A percentile compares a stretch with the other conserved stretches of the same genome.
These are phyloP conservation scores for Tympanuchus pallidicinctus DNA, from an alignment of 2,113 vertebrate species.

Conservation along the genomic window DNA sequence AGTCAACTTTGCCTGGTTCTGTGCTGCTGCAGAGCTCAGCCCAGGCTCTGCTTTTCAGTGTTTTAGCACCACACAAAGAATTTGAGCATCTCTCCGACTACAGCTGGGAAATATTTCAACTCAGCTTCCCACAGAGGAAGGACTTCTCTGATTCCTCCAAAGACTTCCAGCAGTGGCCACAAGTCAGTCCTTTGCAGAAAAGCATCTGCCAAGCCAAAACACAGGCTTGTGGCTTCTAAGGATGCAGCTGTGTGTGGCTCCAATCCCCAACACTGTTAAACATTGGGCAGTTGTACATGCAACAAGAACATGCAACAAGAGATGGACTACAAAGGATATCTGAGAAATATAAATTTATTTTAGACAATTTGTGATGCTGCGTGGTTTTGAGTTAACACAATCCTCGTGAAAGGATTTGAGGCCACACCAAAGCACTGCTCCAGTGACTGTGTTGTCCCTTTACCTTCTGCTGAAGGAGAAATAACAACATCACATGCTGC, in stretches of 20 bases:
- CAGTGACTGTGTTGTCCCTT: not conserved
- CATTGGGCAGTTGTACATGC: not conserved
- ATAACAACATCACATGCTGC: slow-evolving; percentile 33
- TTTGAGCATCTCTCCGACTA: not conserved
- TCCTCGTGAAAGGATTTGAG: not conserved
- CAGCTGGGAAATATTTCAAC: not conserved
- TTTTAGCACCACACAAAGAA: not conserved
- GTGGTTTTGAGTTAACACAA: not conserved
- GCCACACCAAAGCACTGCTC: not conserved
- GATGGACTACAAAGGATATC: not conserved
- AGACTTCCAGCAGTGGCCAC: not conserved
- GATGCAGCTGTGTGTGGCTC: not conserved
- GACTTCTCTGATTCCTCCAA: not conserved
- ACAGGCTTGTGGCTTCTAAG: not conserved
- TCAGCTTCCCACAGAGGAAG: not conserved
- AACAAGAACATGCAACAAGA: not conserved
- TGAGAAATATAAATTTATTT: not conserved
- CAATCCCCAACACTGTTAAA: not conserved
- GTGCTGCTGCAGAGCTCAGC: not conserved
- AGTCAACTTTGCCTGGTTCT: not conserved
- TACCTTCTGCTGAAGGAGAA: slow-evolving; percentile 50
- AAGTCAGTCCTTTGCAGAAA: not conserved
- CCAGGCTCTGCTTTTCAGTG: rapidly evolving
- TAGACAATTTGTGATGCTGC: not conserved
- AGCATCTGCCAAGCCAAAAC: slow-evolving; percentile 5